These are phyloP conservation scores for Falco concolor DNA, from an alignment of 2,797 vertebrate species.

Conservation along the genomic window DNA sequence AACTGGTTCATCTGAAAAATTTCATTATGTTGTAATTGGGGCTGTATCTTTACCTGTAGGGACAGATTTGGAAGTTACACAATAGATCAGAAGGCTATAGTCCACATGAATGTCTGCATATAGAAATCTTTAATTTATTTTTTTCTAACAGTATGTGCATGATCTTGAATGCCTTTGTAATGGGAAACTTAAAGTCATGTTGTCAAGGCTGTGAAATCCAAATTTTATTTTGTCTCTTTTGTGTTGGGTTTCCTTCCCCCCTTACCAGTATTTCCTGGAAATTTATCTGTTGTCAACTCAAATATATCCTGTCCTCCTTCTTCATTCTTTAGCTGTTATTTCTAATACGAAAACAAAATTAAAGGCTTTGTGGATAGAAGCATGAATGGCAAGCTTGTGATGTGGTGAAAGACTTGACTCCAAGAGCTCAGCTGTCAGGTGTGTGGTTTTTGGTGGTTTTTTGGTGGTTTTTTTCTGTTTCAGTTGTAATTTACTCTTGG, in stretches of 20 bases:
- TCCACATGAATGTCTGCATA: neutral
- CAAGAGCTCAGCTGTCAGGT: neutral
- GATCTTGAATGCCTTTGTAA: neutral
- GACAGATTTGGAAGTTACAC: neutral
- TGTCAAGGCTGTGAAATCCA: neutral
- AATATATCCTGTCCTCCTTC: neutral
- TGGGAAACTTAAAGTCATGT: neutral
- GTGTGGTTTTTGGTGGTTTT: neutral
- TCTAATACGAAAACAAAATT: neutral
- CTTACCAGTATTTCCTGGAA: neutral
- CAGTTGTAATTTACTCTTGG: neutral
- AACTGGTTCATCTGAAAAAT: neutral
- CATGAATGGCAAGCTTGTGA: neutral
- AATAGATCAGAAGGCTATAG: neutral
- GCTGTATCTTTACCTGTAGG: neutral
- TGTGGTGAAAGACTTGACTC: neutral
- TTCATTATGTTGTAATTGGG: neutral
- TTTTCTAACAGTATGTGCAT: neutral
- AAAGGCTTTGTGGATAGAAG: neutral
- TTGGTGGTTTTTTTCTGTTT: neutral
- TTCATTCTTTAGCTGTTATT: neutral
- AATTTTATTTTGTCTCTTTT: neutral
- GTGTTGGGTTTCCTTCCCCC: neutral
- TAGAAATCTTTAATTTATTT: neutral
- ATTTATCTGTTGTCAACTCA: neutral